Conservation (phyloP, 1,140 invertebrate species). For the Polypedilum vanderplanki region DNA sequence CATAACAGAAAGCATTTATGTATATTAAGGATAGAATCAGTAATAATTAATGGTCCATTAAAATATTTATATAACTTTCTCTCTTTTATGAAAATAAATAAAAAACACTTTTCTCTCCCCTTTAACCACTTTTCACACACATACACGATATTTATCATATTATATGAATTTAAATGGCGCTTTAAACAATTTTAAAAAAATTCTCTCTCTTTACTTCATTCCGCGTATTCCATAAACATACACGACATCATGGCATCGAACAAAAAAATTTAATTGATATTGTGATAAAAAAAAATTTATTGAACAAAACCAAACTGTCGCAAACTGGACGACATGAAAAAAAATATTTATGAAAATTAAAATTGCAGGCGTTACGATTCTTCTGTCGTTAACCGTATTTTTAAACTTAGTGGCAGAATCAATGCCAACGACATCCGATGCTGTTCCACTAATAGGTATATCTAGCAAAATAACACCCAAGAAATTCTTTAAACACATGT, state of each 20-base stretch:
- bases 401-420: constrained; percentile 89
- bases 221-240: neutral
- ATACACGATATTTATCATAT: too few species aligned
- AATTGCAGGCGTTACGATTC: constrained; percentile 89
- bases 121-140: too few species aligned
- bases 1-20: too few species aligned
- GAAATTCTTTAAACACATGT: neutral
- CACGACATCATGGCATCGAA: neutral
- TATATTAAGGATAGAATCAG: too few species aligned
- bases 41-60: too few species aligned
- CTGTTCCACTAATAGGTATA: constrained; percentile 63
- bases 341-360: constrained; percentile 29
- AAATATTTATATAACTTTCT: too few species aligned
- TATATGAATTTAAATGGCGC: too few species aligned
- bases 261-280: neutral
- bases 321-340: neutral
- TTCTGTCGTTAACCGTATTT: constrained; percentile 98
- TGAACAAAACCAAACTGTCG: neutral
- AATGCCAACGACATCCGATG: constrained; percentile 85
- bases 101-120: too few species aligned
- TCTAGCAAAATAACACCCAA: neutral
- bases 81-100: too few species aligned
- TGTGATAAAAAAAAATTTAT: neutral
- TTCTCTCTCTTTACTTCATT: too few species aligned
- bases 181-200: too few species aligned